A percentile compares a stretch with the other conserved stretches of the same genome.
These are phyloP conservation scores for Nycticorax nycticorax DNA, from an alignment of 2,113 vertebrate species.

Conservation along the genomic window DNA sequence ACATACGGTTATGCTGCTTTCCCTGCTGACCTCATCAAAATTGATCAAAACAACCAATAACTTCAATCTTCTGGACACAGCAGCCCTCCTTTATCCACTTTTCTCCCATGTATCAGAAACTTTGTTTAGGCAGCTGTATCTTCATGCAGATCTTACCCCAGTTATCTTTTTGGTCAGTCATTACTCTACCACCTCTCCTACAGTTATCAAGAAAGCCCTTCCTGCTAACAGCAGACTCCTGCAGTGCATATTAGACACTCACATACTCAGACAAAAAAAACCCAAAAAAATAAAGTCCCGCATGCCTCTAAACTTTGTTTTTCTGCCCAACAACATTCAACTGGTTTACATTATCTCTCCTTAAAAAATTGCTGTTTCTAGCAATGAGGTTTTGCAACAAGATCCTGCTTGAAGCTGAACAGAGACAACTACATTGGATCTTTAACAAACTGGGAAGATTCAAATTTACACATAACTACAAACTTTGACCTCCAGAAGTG, in stretches of 20 bases:
- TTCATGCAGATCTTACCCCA: neutral
- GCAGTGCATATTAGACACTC: neutral
- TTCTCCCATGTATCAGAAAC: neutral
- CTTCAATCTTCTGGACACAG: neutral
- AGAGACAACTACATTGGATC: neutral
- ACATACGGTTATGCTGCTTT: neutral
- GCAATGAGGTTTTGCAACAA: neutral
- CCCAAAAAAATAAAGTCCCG: neutral
- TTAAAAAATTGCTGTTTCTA: neutral
- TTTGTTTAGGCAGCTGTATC: neutral
- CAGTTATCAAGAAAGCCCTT: neutral
- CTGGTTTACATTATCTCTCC: neutral
- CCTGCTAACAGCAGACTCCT: neutral
- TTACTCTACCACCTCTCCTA: neutral
- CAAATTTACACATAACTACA: neutral
- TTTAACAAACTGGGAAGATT: neutral
- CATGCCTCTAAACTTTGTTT: neutral
- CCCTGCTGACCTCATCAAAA: neutral
- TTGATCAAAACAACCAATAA: neutral
- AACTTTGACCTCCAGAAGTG: neutral
- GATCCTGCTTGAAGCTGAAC: neutral
- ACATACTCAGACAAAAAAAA: neutral
- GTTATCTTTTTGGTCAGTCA: neutral
- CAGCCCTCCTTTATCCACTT: neutral
- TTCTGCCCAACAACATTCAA: neutral